Percentiles rank a stretch among this genome's conserved stretches.
Conservation (phyloP, 2,797 vertebrate genomes). For the Meda fulgida region DNA sequence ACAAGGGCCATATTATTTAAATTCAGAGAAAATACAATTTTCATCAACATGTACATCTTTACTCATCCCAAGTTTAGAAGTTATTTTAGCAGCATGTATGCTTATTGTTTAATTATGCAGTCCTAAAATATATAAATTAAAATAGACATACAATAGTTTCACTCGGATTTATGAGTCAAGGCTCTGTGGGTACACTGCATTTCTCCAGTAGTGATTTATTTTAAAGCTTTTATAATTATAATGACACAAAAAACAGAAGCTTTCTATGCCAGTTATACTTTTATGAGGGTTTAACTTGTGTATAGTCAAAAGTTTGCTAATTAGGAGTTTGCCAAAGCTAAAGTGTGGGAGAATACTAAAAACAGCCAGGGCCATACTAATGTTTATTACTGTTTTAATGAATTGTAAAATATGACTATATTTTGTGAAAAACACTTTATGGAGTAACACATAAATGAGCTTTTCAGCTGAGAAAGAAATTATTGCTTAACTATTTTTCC, state of each 20-base stretch:
- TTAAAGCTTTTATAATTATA: background rate
- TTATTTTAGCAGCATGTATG: background rate
- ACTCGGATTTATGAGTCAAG: background rate
- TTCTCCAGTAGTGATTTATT: background rate
- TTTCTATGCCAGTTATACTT: background rate
- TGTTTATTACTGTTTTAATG: conserved; percentile 1
- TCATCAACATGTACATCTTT: background rate
- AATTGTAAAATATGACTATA: background rate
- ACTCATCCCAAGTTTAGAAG: background rate
- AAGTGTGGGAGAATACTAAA: background rate
- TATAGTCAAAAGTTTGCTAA: background rate
- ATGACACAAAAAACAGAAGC: background rate
- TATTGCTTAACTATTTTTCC: background rate
- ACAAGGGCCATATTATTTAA: background rate
- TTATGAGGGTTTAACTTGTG: background rate
- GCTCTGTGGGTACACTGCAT: background rate
- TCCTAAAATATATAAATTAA: background rate
- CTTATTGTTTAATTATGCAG: background rate
- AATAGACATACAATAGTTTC: background rate
- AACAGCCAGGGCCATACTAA: background rate
- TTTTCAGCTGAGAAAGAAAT: conserved; percentile 8
- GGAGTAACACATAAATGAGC: background rate
- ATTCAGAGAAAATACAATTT: background rate
- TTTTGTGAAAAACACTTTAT: background rate
- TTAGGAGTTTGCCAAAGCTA: background rate